Conservation (phyloP, 2,113 vertebrate genomes). For the Muntiacus muntjak region DNA sequence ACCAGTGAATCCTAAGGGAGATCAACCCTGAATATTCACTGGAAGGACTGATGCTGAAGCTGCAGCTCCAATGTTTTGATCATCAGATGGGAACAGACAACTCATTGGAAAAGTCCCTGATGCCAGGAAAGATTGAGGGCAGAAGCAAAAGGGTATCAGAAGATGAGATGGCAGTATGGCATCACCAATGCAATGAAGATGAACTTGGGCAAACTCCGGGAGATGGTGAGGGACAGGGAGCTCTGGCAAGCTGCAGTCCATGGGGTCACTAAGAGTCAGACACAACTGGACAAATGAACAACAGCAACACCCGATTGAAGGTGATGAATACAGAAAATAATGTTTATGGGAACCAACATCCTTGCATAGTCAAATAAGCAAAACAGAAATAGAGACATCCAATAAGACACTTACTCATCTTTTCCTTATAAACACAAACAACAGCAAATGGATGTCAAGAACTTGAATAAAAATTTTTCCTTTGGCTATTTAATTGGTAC, state of each 20-base stretch:
- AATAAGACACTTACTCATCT: background rate
- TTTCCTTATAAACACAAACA: background rate
- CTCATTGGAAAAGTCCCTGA: background rate
- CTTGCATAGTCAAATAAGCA: background rate
- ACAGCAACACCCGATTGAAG: background rate
- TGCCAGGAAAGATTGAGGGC: background rate
- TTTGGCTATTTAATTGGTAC: background rate
- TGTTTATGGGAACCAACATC: background rate
- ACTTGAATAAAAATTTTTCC: background rate
- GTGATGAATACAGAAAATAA: background rate
- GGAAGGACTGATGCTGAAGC: background rate
- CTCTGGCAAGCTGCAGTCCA: background rate
- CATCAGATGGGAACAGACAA: background rate
- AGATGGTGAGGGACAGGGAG: background rate
- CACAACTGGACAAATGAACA: background rate
- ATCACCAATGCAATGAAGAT: background rate
- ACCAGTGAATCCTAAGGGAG: background rate
- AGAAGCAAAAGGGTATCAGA: background rate
- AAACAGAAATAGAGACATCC: background rate
- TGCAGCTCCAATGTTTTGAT: background rate
- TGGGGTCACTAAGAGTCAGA: background rate
- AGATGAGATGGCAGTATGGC: background rate
- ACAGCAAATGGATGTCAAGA: background rate
- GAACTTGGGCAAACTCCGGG: background rate
- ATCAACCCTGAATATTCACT: background rate